A percentile compares a stretch with the other conserved stretches of the same genome.
Evolutionary conservation across 1,140 invertebrate species (phyloP).

Genomic region (Charaxes varanes): DNA sequence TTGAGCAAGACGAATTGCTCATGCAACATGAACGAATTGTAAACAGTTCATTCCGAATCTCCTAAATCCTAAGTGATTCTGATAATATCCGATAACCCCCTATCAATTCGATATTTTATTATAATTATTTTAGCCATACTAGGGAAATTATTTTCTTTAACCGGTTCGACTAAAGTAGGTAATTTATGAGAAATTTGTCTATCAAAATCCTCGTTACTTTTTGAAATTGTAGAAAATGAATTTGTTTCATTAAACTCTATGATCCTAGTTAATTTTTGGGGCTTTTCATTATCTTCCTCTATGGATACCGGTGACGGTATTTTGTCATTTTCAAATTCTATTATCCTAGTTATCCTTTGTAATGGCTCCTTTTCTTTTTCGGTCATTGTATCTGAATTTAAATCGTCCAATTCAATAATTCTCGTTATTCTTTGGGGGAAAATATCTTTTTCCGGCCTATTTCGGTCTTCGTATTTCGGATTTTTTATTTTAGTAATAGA

Average conservation of each 20-base stretch:
- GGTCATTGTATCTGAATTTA: slow-evolving; percentile 35
- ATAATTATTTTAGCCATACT: slow-evolving; percentile 67
- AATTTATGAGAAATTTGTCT: slow-evolving; percentile 46
- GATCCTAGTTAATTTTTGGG: slow-evolving; percentile 63
- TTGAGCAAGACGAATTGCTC: no score
- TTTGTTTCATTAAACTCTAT: slow-evolving; percentile 60
- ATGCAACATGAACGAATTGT: no score
- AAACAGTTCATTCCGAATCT: no score
- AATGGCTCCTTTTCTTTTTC: slow-evolving; percentile 47
- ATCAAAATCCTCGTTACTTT: slow-evolving; percentile 35
- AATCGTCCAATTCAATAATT: slow-evolving; percentile 56
- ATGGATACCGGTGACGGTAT: slow-evolving; percentile 33
- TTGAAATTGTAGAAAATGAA: slow-evolving; percentile 42
- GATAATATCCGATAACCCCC: no score
- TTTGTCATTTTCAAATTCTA: slow-evolving; percentile 61
- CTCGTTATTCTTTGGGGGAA: slow-evolving; percentile 44
- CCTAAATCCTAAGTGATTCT: no score
- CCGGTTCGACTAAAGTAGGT: slow-evolving; percentile 47
- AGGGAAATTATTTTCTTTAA: slow-evolving; percentile 52
- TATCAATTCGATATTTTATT: no score
- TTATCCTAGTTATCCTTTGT: slow-evolving; percentile 62
- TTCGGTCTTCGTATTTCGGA: slow-evolving; percentile 26
- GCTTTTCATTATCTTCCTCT: slow-evolving; percentile 48
- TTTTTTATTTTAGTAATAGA: slow-evolving; percentile 10
- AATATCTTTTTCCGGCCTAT: slow-evolving; percentile 29